These are phyloP conservation scores for Oophaga sylvatica DNA, from an alignment of 2,797 vertebrate species.

Conservation along the genomic window DNA sequence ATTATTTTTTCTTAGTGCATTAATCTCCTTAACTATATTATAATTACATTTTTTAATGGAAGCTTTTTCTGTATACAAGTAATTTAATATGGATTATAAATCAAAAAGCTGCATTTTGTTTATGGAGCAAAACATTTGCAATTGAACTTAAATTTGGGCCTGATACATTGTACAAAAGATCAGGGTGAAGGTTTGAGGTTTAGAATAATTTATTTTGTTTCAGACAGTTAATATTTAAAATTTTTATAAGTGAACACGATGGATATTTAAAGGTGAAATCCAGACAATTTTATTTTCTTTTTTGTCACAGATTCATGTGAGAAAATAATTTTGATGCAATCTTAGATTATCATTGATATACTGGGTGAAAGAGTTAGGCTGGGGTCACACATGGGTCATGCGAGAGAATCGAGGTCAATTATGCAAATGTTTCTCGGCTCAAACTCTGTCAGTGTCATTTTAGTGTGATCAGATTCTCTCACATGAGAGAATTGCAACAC, in stretches of 20 bases:
- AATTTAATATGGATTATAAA: slow-evolving; percentile 37
- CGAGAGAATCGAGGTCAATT: too few species aligned
- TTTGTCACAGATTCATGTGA: not conserved
- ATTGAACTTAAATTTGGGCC: not conserved
- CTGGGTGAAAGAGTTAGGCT: not conserved
- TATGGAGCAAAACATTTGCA: slow-evolving; percentile 13
- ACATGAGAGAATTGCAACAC: too few species aligned
- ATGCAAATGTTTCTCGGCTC: too few species aligned
- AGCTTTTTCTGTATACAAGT: slow-evolving; percentile 36
- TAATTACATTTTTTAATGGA: slow-evolving; percentile 56
- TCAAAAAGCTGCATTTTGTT: slow-evolving; percentile 17
- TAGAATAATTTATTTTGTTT: not conserved
- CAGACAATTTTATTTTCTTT: not conserved
- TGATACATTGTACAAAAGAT: not conserved
- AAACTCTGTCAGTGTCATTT: too few species aligned
- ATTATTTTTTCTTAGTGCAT: slow-evolving; percentile 35
- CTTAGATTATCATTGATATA: not conserved
- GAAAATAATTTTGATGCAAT: not conserved
- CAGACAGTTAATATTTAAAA: not conserved
- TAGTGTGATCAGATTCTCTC: too few species aligned
- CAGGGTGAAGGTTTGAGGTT: not conserved
- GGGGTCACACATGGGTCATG: too few species aligned
- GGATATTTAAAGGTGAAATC: not conserved
- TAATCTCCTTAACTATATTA: slow-evolving; percentile 53
- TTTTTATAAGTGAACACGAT: not conserved